A percentile compares a stretch with the other conserved stretches of the same genome.
Evolutionary conservation across 2,888 invertebrate genomes (phyloP).

Genomic region (Nomada goodeniana): DNA sequence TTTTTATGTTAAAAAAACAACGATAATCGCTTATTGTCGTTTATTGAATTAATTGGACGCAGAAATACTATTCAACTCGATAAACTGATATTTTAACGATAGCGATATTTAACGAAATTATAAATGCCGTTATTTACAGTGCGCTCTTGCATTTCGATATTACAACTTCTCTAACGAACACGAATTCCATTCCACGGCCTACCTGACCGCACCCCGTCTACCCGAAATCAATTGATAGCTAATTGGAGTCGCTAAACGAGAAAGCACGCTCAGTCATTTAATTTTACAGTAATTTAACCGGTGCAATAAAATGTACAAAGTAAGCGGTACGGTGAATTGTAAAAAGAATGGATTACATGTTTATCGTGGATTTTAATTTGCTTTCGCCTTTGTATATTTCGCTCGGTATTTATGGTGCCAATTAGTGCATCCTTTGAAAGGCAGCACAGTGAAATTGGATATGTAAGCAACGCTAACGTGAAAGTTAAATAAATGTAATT

Average conservation of each 20-base stretch:
- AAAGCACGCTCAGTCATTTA: neutral
- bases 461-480: neutral
- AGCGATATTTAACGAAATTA: no score
- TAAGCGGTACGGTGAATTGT: neutral
- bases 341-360: neutral
- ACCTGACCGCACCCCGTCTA: no score
- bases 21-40: no score
- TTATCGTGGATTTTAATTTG: neutral
- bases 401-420: neutral
- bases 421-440: neutral
- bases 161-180: neutral
- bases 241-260: neutral
- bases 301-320: neutral
- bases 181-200: conserved; percentile 1
- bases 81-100: neutral
- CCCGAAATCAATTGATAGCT: conserved; percentile 1
- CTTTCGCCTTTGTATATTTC: neutral
- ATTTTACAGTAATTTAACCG: neutral
- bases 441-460: conserved; percentile 3
- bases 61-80: neutral
- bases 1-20: no score
- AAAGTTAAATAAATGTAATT: neutral
- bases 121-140: neutral
- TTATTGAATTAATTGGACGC: no score
- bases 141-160: neutral